These are phyloP conservation scores for Ornithorhynchus anatinus DNA, from an alignment of 2,113 vertebrate genomes.

Conservation along the genomic window DNA sequence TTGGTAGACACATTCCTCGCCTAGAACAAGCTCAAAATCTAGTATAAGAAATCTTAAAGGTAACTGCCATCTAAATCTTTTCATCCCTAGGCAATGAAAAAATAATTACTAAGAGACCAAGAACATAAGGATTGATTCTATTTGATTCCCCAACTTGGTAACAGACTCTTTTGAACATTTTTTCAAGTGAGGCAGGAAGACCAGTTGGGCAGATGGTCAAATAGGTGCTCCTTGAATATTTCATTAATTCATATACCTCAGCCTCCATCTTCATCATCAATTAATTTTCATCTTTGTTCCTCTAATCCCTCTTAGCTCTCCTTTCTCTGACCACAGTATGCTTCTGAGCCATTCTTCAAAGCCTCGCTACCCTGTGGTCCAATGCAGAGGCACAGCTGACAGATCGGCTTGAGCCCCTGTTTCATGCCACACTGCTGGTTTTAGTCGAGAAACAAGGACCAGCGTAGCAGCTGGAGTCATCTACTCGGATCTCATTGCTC, in stretches of 20 bases:
- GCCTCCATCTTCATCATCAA: neutral
- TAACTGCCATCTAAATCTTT: too few species aligned
- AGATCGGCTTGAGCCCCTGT: neutral
- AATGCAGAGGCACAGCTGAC: neutral
- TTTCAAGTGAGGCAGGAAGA: neutral
- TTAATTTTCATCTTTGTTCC: constrained; percentile 8
- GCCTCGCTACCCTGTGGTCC: neutral
- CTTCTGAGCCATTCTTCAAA: constrained; percentile 8
- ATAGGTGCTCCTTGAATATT: constrained; percentile 24
- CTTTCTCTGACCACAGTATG: neutral
- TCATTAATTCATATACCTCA: neutral
- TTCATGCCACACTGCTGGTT: rapidly evolving
- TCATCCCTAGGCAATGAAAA: too few species aligned
- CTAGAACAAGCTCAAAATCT: too few species aligned
- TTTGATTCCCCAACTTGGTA: too few species aligned
- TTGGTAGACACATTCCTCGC: too few species aligned
- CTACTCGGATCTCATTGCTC: neutral
- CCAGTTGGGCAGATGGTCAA: neutral
- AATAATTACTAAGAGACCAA: too few species aligned
- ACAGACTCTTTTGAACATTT: neutral
- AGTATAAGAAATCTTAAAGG: too few species aligned
- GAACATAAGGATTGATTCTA: too few species aligned
- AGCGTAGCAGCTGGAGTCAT: neutral
- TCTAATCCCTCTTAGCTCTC: neutral
- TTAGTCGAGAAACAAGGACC: neutral